phyloP scores from a whole-genome alignment of 2,797 vertebrate genomes.

The Cuculus canorus region DNA sequence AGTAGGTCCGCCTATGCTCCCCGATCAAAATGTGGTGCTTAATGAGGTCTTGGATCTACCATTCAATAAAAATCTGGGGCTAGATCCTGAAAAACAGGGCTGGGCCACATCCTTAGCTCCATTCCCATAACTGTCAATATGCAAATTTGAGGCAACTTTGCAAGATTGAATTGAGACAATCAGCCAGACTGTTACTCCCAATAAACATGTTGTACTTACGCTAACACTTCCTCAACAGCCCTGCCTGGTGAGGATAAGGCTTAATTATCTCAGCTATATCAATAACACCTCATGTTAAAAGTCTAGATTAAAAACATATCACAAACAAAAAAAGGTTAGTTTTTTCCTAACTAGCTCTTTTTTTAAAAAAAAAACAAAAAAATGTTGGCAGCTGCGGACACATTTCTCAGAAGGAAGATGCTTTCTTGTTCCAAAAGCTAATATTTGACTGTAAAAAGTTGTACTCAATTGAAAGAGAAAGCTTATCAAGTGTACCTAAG shows the following conservation, averaged over 20 bases:
- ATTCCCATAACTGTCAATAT: neutral
- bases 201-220: neutral
- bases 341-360: neutral
- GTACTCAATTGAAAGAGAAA: slow-evolving; percentile 11
- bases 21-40: neutral
- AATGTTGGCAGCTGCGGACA: neutral
- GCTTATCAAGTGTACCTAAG: neutral
- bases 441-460: neutral
- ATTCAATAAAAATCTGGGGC: neutral
- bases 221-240: neutral
- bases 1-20: neutral
- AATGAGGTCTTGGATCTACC: neutral
- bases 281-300: neutral
- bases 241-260: neutral
- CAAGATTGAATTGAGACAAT: neutral
- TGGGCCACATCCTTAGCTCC: neutral
- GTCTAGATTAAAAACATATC: neutral
- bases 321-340: neutral
- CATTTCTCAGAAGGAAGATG: neutral
- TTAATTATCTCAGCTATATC: neutral
- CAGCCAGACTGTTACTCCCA: neutral
- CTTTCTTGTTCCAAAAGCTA: neutral
- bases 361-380: no score
- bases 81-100: neutral
- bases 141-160: neutral